A percentile compares a stretch with the other conserved stretches of the same genome.
These are phyloP conservation scores for Cylindroiulus punctatus DNA, from an alignment of 2,888 invertebrate species.

Conservation along the genomic window DNA sequence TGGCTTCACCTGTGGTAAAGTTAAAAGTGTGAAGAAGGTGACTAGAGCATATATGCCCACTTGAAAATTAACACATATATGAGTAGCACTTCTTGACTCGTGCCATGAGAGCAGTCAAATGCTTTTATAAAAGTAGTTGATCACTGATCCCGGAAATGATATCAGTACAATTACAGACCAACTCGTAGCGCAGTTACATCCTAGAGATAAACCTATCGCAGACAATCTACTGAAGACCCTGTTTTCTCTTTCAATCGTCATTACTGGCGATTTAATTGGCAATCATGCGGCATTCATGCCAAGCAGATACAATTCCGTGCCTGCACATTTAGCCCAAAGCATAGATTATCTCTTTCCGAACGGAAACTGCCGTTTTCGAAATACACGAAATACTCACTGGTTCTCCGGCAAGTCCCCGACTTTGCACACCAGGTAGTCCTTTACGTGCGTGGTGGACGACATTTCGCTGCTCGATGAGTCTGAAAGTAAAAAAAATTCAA, in stretches of 20 bases:
- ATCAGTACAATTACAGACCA: not conserved
- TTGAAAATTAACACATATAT: no score
- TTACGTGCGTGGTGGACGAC: not conserved
- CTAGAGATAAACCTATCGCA: not conserved
- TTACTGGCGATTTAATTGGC: not conserved
- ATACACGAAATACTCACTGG: constrained; percentile 45
- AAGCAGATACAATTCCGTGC: no score
- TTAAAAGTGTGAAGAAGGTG: no score
- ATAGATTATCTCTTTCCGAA: no score
- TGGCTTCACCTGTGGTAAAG: no score
- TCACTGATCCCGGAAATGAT: not conserved
- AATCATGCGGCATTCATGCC: no score
- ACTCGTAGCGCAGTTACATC: not conserved
- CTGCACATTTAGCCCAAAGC: no score
- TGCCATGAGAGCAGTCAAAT: no score
- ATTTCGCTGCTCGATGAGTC: constrained; percentile 5
- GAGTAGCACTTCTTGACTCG: no score
- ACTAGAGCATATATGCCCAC: no score
- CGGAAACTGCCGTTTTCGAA: not conserved
- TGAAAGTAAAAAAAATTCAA: not conserved
- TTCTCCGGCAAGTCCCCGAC: constrained; percentile 40
- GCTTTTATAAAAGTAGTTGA: not conserved
- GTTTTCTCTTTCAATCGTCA: not conserved
- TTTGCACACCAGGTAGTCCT: constrained; percentile 37
- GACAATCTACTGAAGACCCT: not conserved